These are phyloP conservation scores for Chalcosyrphus nemorum DNA, from an alignment of 2,888 invertebrate genomes.

Conservation along the genomic window DNA sequence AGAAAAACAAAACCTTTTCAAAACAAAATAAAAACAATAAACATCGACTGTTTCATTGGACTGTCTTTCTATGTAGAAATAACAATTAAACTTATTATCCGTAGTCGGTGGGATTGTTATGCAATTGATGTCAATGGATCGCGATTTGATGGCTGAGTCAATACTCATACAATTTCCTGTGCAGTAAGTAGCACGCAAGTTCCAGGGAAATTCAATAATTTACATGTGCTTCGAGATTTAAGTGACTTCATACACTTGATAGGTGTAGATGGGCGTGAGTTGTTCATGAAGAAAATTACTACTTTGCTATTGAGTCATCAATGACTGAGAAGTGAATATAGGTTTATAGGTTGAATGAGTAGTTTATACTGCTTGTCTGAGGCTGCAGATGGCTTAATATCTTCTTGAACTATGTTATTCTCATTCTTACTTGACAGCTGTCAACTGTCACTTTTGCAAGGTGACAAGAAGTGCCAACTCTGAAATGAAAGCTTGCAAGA, in stretches of 20 bases:
- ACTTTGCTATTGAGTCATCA: background rate
- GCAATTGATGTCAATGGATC: conserved; percentile 57
- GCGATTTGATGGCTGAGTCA: conserved; percentile 35
- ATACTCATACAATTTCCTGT: conserved; percentile 12
- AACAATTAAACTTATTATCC: conserved; percentile 51
- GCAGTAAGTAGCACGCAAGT: background rate
- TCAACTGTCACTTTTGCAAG: no score
- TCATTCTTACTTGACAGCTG: no score
- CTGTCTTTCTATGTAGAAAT: conserved; percentile 2
- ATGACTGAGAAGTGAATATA: background rate
- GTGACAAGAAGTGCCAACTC: no score
- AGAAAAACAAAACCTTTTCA: background rate
- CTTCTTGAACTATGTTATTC: no score
- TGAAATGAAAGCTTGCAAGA: no score
- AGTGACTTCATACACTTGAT: background rate
- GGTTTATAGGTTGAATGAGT: background rate
- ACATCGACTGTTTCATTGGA: conserved; percentile 26
- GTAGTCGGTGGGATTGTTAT: conserved; percentile 13
- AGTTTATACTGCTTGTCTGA: no score
- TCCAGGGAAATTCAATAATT: background rate
- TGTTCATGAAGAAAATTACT: background rate
- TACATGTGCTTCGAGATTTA: background rate
- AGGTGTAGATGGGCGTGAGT: conserved; percentile 1
- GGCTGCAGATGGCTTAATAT: no score
- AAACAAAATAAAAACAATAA: conserved; percentile 4